Conservation (phyloP, 1,140 invertebrate species). For the Drosophila aff. region DNA sequence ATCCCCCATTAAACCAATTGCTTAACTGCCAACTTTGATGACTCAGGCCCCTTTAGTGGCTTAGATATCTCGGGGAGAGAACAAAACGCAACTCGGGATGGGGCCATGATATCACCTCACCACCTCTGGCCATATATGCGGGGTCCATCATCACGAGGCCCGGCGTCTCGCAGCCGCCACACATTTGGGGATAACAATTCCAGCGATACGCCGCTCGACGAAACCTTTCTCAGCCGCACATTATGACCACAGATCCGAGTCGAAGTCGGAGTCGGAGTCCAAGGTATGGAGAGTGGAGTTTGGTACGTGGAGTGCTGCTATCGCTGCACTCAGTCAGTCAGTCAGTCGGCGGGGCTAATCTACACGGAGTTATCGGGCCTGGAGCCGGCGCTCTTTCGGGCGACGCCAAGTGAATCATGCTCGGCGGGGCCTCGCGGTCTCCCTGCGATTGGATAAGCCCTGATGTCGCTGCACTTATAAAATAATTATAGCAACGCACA, state of each 20-base stretch:
- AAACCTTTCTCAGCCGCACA: constrained; percentile 58
- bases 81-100: constrained; percentile 61
- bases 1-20: not conserved
- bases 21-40: constrained; percentile 25
- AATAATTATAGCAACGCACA: constrained; percentile 67
- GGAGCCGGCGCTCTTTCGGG: constrained; percentile 49
- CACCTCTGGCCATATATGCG: constrained; percentile 48
- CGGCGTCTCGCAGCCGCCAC: constrained; percentile 51
- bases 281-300: constrained; percentile 13
- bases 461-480: constrained; percentile 77
- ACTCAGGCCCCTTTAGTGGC: constrained; percentile 30
- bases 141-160: constrained; percentile 23
- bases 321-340: constrained; percentile 75
- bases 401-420: constrained; percentile 80
- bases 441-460: constrained; percentile 64
- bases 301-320: constrained; percentile 44
- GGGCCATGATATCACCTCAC: constrained; percentile 67
- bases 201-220: constrained; percentile 59
- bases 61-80: constrained; percentile 16
- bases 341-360: constrained; percentile 60
- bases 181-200: constrained; percentile 76
- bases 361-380: constrained; percentile 74
- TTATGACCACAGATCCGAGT: constrained; percentile 35
- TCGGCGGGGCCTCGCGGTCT: constrained; percentile 38
- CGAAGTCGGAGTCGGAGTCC: constrained; percentile 1